These are phyloP conservation scores for Drosophila siamana DNA, from an alignment of 2,888 invertebrate species.

Conservation along the genomic window DNA sequence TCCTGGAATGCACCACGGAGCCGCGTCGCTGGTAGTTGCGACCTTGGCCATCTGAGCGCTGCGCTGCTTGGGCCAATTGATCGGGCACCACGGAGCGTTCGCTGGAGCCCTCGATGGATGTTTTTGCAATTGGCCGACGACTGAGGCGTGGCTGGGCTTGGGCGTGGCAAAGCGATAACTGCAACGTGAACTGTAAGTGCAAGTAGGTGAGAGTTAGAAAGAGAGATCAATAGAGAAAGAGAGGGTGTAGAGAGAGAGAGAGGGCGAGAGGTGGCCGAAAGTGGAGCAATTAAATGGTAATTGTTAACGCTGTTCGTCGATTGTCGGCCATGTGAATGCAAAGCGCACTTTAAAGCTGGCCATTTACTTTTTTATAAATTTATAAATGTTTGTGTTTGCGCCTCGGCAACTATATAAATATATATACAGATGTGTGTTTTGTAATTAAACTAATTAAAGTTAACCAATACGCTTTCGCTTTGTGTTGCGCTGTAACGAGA, in stretches of 20 bases:
- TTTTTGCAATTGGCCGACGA: constrained; percentile 68
- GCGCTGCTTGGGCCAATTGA: constrained; percentile 81
- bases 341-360: constrained; percentile 29
- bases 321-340: constrained; percentile 39
- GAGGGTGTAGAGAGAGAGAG: not conserved
- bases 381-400: constrained; percentile 1
- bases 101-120: constrained; percentile 66
- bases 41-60: constrained; percentile 69
- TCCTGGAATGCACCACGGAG: constrained; percentile 49
- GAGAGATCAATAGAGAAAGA: not conserved
- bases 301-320: constrained; percentile 17
- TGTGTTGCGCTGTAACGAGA: constrained; percentile 9
- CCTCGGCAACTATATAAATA: not conserved
- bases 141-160: constrained; percentile 59
- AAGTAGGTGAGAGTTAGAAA: constrained; percentile 4
- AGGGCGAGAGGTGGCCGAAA: constrained; percentile 1
- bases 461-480: constrained; percentile 75
- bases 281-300: constrained; percentile 34
- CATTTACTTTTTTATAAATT: constrained; percentile 25
- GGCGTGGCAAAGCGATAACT: constrained; percentile 22
- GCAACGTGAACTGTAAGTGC: constrained; percentile 39
- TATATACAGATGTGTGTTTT: constrained; percentile 12
- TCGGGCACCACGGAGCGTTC: constrained; percentile 72
- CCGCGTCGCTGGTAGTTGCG: constrained; percentile 60
- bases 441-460: constrained; percentile 77